Base-by-base conservation (phyloP, 2,113 vertebrate genomes). In the Ictidomys tridecemlineatus region DNA sequence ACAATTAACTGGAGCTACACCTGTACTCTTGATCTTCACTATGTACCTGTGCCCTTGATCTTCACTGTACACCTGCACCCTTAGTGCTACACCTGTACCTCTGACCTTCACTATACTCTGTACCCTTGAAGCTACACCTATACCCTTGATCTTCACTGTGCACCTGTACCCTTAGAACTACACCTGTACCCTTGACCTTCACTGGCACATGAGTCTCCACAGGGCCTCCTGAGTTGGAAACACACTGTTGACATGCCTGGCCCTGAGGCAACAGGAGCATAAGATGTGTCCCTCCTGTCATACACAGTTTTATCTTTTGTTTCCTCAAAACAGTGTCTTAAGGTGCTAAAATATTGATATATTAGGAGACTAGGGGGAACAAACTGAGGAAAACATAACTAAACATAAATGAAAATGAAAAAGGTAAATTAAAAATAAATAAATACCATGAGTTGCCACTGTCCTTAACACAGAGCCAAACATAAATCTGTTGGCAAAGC, bases 201-300 rank as follows among this genome's bases (percentile, higher is more conserved):
- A 42, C 48, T 82, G n/a, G 18, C 56, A 58, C 22, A 8, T 22
- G 56, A 58, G 56, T 22, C 56, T 58, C 56, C 20, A 24, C 20
- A 24, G 20, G 48, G 56, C 28, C 18, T 53, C 28, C 30, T 45
- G 48, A 65, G 34, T 26, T 13, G 0, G 9, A 86, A 63, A 69
- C 8, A 1, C 1, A 32, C 4, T 1, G 13, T 16, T n/a, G n/a
- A 70, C 8, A 42, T 14, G 17, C 45, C 17, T 58, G 48, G 9
- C 42, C 39, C n/a, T 48, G 69, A 92, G n/a, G 3, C 9, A 58
- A 17, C 20, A 63, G n/a, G 45, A 39, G n/a, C 20, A 20, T 3
- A 61, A 8, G 30, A n/a, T 1, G 5, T 2, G 1, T 2, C 16
- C 6, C 42, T 4, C 26, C 2, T 20, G 18, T 9, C 14, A 85